phyloP scores from a whole-genome alignment of 2,113 vertebrate species.

The Chroicocephalus ridibundus region DNA sequence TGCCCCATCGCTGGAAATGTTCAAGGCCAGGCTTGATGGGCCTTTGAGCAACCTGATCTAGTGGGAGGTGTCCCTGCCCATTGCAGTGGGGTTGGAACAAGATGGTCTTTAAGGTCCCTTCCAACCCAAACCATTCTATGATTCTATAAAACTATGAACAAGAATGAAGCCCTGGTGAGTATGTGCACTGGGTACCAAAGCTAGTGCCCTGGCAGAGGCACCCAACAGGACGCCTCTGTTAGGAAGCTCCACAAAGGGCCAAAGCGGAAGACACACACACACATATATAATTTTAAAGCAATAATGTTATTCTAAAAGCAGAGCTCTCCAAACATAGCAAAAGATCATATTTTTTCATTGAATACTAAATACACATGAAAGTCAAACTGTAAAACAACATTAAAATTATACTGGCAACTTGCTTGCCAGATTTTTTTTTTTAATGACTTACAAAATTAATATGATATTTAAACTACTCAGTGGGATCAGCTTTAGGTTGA shows the following conservation, averaged over 20 bases:
- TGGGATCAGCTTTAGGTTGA: background rate
- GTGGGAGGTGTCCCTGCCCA: background rate
- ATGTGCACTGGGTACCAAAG: background rate
- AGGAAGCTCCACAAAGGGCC: background rate
- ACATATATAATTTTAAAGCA: background rate
- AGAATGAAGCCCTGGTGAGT: background rate
- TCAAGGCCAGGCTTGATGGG: background rate
- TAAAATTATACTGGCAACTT: conserved; percentile 23
- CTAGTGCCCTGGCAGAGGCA: background rate
- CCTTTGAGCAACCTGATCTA: background rate
- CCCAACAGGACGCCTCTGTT: background rate
- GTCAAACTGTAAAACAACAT: background rate
- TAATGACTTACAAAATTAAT: conserved; percentile 15
- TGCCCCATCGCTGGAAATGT: background rate
- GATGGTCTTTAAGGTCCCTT: background rate
- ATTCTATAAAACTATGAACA: background rate
- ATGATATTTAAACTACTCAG: background rate
- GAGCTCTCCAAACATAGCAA: conserved; percentile 38
- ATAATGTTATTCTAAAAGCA: conserved; percentile 40
- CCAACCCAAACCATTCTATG: background rate
- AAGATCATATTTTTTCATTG: conserved; percentile 27
- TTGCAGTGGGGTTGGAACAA: background rate
- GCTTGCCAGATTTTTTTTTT: conserved; percentile 13
- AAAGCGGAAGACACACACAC: background rate
- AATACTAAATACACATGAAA: background rate